These are phyloP conservation scores for Urocolius indicus DNA, from an alignment of 2,113 vertebrate species.

Conservation along the genomic window DNA sequence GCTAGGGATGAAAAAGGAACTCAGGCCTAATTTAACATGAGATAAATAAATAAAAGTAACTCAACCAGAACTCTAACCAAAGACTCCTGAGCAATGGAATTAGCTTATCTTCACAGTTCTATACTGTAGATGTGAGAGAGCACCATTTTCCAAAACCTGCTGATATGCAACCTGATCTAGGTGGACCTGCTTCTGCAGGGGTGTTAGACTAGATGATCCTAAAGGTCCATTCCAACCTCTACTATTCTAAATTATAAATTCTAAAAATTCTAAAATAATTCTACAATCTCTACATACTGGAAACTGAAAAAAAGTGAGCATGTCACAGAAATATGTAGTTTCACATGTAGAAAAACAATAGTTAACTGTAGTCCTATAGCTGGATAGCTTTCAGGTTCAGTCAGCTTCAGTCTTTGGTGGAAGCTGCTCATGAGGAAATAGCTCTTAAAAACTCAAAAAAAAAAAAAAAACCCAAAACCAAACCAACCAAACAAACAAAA, in stretches of 20 bases:
- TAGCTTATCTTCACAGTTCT: neutral
- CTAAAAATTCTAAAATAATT: too few relatives aligned
- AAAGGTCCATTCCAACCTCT: too few relatives aligned
- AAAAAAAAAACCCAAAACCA: neutral
- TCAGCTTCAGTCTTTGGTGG: neutral
- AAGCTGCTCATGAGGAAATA: neutral
- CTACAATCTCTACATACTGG: neutral
- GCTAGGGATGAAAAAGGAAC: constrained; percentile 20
- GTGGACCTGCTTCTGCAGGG: too few relatives aligned
- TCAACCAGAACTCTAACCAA: constrained; percentile 47
- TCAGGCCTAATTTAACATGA: constrained; percentile 33
- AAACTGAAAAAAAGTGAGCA: neutral
- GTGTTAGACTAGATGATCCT: too few relatives aligned
- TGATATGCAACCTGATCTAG: too few relatives aligned
- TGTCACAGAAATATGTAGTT: neutral
- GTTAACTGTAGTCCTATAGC: neutral
- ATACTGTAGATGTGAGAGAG: neutral
- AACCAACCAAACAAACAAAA: neutral
- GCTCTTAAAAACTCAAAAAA: neutral
- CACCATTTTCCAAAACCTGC: neutral
- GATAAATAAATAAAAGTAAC: constrained; percentile 54
- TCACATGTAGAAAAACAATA: neutral
- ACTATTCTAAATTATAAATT: too few relatives aligned
- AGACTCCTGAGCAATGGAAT: neutral
- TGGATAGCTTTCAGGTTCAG: neutral